Evolutionary conservation across 2,113 vertebrate genomes (phyloP).

Genomic region (Clinocottus analis): DNA sequence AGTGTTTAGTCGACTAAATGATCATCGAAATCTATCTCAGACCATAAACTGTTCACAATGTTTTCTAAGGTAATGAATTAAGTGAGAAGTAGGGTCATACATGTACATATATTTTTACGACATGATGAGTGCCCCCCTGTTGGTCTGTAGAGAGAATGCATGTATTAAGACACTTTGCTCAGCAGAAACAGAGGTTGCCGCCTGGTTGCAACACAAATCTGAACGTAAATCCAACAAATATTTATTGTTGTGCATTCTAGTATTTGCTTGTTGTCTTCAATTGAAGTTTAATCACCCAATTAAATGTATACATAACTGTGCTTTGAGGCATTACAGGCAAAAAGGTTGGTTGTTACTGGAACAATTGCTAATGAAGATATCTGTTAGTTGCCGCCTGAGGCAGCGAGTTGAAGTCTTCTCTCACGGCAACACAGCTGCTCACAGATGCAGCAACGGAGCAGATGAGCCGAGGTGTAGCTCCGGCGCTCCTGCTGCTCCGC

Average conservation of each 20-base stretch:
- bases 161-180: no score
- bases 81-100: background rate
- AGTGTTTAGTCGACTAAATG: no score
- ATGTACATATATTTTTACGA: background rate
- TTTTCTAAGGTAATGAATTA: background rate
- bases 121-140: background rate
- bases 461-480: constrained; percentile 35
- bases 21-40: no score
- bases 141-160: background rate
- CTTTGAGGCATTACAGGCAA: background rate
- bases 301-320: background rate
- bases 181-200: no score
- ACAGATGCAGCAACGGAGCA: constrained; percentile 47
- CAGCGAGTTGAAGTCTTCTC: constrained; percentile 33
- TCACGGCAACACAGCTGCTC: constrained; percentile 40
- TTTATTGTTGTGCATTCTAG: background rate
- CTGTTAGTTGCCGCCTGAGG: background rate
- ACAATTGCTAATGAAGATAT: constrained; percentile 18
- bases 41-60: background rate
- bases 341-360: background rate
- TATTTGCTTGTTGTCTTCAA: background rate
- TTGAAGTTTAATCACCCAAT: background rate
- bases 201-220: no score
- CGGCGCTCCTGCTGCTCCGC: constrained; percentile 37
- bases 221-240: background rate